Evolutionary conservation across 2,113 vertebrate species (phyloP).

Genomic region (Chaetodon auriga): DNA sequence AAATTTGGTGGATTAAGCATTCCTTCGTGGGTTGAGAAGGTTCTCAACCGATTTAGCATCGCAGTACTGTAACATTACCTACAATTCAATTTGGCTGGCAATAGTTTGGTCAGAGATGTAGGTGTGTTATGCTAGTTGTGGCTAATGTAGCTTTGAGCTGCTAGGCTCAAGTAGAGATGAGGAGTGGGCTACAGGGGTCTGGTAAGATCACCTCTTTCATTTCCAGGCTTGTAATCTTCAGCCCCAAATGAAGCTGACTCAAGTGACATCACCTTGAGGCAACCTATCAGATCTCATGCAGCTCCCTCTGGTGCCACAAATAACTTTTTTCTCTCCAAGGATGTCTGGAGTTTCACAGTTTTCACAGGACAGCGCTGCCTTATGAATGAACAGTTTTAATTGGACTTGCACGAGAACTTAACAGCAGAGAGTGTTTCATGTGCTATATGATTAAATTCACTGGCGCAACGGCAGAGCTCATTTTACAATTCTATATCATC

Average conservation of each 20-base stretch:
- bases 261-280: not conserved
- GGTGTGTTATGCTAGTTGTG: too few species aligned
- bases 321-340: too few species aligned
- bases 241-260: not conserved
- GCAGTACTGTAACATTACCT: not conserved
- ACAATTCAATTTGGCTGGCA: too few species aligned
- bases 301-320: not conserved
- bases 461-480: not conserved
- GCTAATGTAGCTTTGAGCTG: not conserved
- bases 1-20: not conserved
- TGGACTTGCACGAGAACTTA: not conserved
- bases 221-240: not conserved
- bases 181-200: not conserved
- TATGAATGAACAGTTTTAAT: not conserved
- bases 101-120: too few species aligned
- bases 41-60: not conserved
- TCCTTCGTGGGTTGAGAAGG: not conserved
- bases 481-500: constrained; percentile 16
- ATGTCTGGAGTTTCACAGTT: not conserved
- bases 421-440: not conserved
- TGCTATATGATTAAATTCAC: not conserved
- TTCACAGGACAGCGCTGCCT: not conserved
- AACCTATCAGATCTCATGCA: not conserved
- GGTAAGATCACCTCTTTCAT: not conserved
- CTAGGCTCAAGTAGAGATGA: not conserved